Evolutionary conservation across 92 coral and sea anemone species (phyloP).

Genomic region (Parazoanthus darwini): DNA sequence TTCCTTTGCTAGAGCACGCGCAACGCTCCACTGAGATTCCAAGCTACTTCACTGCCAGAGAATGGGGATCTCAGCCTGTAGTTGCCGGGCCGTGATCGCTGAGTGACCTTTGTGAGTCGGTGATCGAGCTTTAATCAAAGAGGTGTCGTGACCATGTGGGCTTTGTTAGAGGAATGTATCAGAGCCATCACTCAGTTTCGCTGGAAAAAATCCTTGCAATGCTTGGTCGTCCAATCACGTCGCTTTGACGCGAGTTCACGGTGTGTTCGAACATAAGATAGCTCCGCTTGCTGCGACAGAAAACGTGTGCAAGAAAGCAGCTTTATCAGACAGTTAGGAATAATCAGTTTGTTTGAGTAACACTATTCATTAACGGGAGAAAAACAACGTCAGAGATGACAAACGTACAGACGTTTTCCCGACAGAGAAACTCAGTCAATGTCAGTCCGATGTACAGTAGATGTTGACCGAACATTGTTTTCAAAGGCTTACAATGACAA

Average conservation of each 20-base stretch:
- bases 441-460: not conserved
- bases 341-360: not conserved
- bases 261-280: conserved; percentile 1
- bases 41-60: not conserved
- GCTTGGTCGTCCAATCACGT: conserved; percentile 17
- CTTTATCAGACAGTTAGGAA: not conserved
- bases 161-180: not conserved
- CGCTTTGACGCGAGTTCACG: conserved; percentile 18
- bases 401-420: not conserved
- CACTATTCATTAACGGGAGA: not conserved
- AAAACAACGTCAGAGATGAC: not conserved
- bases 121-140: not conserved
- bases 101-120: conserved; percentile 7
- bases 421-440: not conserved
- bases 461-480: not conserved
- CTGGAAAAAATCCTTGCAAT: conserved; percentile 8
- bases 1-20: not conserved
- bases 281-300: not conserved
- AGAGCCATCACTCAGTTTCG: conserved; percentile 10
- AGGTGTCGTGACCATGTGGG: conserved; percentile 19
- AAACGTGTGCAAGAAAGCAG: conserved; percentile 27
- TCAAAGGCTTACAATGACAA: not conserved
- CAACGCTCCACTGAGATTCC: conserved; percentile 7
- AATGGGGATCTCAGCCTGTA: not conserved
- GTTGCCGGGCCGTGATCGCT: not conserved